Conservation (phyloP, 2,888 invertebrate species). For the Leptinotarsa tumamoca region DNA sequence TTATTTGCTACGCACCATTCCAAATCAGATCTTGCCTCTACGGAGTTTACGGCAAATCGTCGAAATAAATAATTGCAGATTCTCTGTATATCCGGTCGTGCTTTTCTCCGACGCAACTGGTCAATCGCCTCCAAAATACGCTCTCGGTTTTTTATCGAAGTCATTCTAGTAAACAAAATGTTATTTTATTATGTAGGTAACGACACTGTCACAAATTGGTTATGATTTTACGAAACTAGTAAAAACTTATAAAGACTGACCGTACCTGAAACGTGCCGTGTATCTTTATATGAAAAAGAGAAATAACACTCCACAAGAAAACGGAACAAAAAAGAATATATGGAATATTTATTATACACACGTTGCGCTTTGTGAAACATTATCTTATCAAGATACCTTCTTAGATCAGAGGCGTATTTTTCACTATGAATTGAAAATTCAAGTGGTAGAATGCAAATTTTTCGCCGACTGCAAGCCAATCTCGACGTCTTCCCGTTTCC, state of each 20-base stretch:
- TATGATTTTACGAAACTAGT: constrained; percentile 7
- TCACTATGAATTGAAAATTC: constrained; percentile 8
- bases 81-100: constrained; percentile 84
- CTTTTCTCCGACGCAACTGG: constrained; percentile 84
- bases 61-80: constrained; percentile 86
- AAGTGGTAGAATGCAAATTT: not conserved
- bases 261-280: constrained; percentile 6
- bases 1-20: constrained; percentile 81
- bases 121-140: constrained; percentile 87
- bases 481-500: constrained; percentile 3
- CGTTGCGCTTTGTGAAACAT: constrained; percentile 30
- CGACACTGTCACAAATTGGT: constrained; percentile 5
- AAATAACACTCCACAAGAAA: constrained; percentile 13
- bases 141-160: constrained; percentile 75
- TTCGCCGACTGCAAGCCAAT: constrained; percentile 2
- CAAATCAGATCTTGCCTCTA: constrained; percentile 78
- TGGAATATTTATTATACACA: constrained; percentile 24
- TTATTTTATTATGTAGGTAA: constrained; percentile 19
- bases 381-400: constrained; percentile 25
- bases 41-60: constrained; percentile 77
- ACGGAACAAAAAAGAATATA: constrained; percentile 24
- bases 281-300: constrained; percentile 20
- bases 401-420: constrained; percentile 22
- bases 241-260: constrained; percentile 3
- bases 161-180: constrained; percentile 40